Evolutionary conservation across 2,113 vertebrate genomes (phyloP).

Genomic region (Arvicanthis niloticus): DNA sequence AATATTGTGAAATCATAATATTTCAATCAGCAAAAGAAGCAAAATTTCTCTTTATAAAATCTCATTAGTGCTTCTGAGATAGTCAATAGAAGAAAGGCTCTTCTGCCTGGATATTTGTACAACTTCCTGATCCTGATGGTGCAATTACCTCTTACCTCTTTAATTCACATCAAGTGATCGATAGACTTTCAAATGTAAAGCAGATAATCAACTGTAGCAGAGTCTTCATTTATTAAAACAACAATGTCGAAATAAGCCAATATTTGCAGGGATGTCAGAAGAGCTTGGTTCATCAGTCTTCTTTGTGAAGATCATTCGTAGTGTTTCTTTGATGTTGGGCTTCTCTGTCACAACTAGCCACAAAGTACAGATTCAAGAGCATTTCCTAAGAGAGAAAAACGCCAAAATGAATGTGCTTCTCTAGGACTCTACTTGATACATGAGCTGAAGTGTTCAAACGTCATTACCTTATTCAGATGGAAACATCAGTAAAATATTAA

Average conservation of each 20-base stretch:
- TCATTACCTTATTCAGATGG: neutral
- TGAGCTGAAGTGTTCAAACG: neutral
- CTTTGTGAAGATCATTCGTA: conserved; percentile 42
- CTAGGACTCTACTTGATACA: neutral
- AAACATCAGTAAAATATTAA: conserved; percentile 24
- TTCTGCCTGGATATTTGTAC: conserved; percentile 66
- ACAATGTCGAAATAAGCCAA: conserved; percentile 61
- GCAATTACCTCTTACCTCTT: conserved; percentile 71
- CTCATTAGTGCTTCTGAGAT: conserved; percentile 78
- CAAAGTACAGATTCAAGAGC: neutral
- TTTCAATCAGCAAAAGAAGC: conserved; percentile 79
- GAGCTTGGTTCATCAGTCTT: conserved; percentile 41
- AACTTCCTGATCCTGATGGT: conserved; percentile 72
- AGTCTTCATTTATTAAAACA: conserved; percentile 73
- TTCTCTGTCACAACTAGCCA: neutral
- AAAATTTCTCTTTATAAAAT: conserved; percentile 81
- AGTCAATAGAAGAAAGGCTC: conserved; percentile 79
- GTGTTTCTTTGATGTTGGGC: neutral
- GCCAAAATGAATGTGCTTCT: neutral
- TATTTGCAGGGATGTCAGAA: conserved; percentile 63
- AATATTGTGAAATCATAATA: conserved; percentile 78
- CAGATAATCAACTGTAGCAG: conserved; percentile 69
- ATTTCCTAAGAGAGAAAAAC: conserved; percentile 13
- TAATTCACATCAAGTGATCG: conserved; percentile 80
- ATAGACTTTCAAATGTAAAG: conserved; percentile 78